Percentiles rank a stretch among this genome's conserved stretches.
phyloP scores from a whole-genome alignment of 2,888 invertebrate species.

The Oeneis ivallda region DNA sequence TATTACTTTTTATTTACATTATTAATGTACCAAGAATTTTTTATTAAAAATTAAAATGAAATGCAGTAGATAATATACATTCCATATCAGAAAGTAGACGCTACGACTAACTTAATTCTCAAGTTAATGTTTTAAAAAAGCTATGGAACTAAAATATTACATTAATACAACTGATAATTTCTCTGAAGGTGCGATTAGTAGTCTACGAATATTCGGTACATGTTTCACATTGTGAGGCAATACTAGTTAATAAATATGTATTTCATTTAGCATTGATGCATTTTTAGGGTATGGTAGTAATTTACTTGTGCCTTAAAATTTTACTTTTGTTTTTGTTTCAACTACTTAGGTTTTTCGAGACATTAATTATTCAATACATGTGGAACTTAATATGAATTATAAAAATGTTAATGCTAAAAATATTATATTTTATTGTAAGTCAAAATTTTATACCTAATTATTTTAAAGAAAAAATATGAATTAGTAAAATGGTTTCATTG shows the following conservation, averaged over 20 bases:
- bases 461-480: conserved; percentile 31
- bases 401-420: conserved; percentile 30
- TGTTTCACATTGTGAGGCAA: not conserved
- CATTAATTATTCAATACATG: too few species aligned
- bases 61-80: not conserved
- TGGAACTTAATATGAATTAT: conserved; percentile 25
- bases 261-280: not conserved
- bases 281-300: conserved; percentile 12
- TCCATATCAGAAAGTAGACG: not conserved
- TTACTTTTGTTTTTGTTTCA: conserved; percentile 28
- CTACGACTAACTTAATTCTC: not conserved
- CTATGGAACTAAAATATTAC: not conserved
- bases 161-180: not conserved
- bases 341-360: too few species aligned
- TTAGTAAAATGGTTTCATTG: conserved; percentile 27
- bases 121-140: not conserved
- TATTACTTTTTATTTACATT: not conserved
- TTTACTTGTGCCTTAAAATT: conserved; percentile 37
- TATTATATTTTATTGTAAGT: conserved; percentile 32
- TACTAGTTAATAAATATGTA: not conserved
- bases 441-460: conserved; percentile 32
- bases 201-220: conserved; percentile 23
- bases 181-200: not conserved
- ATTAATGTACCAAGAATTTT: too few species aligned
- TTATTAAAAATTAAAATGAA: not conserved